Evolutionary conservation across 2,797 vertebrate species (phyloP).

Genomic region (Scolopax bukidnonensis): DNA sequence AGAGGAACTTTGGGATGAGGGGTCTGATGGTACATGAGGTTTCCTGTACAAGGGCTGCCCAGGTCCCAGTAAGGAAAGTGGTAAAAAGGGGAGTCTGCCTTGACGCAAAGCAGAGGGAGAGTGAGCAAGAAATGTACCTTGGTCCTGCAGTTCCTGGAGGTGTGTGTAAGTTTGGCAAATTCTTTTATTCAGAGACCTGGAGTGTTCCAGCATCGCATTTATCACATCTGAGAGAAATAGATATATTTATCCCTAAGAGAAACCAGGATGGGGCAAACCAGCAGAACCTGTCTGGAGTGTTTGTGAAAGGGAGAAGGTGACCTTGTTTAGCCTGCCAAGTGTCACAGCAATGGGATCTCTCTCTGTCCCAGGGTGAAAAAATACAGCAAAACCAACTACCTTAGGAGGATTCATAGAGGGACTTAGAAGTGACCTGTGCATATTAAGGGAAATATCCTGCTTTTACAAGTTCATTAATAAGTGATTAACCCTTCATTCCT

Average conservation of each 20-base stretch:
- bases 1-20: not conserved
- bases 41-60: not conserved
- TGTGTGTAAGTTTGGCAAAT: not conserved
- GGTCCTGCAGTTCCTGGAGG: not conserved
- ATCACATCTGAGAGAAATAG: not conserved
- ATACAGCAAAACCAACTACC: not conserved
- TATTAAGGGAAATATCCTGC: not conserved
- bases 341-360: not conserved
- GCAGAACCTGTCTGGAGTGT: not conserved
- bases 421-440: not conserved
- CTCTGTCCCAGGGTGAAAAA: not conserved
- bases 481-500: not conserved
- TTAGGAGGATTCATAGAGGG: not conserved
- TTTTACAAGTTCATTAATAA: not conserved
- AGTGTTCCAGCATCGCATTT: not conserved
- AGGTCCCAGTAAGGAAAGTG: not conserved
- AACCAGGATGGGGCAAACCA: not conserved
- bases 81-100: not conserved
- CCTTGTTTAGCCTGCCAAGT: not conserved
- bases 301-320: not conserved
- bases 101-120: not conserved
- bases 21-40: rapidly evolving
- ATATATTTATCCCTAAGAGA: not conserved
- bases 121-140: not conserved
- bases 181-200: not conserved